Conservation (phyloP, 1,140 invertebrate genomes). For the Cotesia glomerata region DNA sequence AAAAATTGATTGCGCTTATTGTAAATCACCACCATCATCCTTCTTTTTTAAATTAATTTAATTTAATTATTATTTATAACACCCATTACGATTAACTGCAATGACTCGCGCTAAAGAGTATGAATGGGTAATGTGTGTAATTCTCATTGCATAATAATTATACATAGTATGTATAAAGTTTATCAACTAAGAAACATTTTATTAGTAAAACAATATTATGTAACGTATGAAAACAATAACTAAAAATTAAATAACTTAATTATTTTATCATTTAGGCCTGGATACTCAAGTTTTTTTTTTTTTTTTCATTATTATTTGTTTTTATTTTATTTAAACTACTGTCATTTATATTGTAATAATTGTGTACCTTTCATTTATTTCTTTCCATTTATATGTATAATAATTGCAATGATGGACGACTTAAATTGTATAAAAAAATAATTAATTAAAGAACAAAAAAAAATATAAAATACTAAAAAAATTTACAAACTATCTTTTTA, state of each 20-base stretch:
- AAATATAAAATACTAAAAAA: background rate
- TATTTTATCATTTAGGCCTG: conserved; percentile 54
- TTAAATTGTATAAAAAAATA: conserved; percentile 47
- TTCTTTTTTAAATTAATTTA: conserved; percentile 18
- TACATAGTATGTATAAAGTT: conserved; percentile 64
- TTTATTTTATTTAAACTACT: background rate
- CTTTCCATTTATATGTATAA: conserved; percentile 38
- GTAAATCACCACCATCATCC: background rate
- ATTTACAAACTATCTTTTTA: background rate
- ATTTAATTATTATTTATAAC: conserved; percentile 7
- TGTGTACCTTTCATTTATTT: conserved; percentile 4
- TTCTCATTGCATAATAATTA: conserved; percentile 63
- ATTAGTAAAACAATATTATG: conserved; percentile 59
- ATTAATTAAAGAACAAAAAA: conserved; percentile 6
- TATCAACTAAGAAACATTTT: conserved; percentile 58
- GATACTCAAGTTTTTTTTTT: conserved; percentile 39
- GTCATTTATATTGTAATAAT: background rate
- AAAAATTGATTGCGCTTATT: conserved; percentile 8
- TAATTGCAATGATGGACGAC: conserved; percentile 41
- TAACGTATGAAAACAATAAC: conserved; percentile 46
- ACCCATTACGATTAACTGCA: conserved; percentile 40
- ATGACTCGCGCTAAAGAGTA: conserved; percentile 50
- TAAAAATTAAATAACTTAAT: too few species aligned
- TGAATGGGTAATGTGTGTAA: conserved; percentile 56
- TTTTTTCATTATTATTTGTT: background rate